These are phyloP conservation scores for Acipenser oxyrinchus DNA, from an alignment of 2,797 vertebrate species.

Conservation along the genomic window DNA sequence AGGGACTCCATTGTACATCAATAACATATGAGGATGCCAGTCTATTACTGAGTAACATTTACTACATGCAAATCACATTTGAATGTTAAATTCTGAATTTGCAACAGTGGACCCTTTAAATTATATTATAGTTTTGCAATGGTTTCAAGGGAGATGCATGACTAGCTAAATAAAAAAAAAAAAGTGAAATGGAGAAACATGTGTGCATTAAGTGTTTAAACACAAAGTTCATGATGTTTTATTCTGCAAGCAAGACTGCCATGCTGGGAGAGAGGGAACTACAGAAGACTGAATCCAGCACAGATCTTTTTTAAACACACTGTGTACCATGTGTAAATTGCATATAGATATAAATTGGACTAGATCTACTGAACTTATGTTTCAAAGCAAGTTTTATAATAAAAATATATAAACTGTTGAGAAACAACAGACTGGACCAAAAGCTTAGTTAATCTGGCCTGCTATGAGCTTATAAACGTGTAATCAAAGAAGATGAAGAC, in stretches of 20 bases:
- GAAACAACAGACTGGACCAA: too few relatives aligned
- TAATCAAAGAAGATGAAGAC: too few relatives aligned
- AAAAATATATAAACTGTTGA: too few relatives aligned
- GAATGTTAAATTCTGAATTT: slow-evolving; percentile 1
- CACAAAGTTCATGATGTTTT: not conserved
- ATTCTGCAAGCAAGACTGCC: not conserved
- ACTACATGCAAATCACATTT: slow-evolving; percentile 34
- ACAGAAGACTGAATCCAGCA: not conserved
- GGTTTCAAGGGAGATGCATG: not conserved
- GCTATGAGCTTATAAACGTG: too few relatives aligned
- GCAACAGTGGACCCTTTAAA: not conserved
- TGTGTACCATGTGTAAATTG: too few relatives aligned
- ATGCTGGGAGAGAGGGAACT: slow-evolving; percentile 11
- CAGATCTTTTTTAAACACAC: not conserved
- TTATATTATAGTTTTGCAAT: not conserved
- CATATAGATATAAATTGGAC: too few relatives aligned
- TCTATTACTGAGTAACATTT: slow-evolving; percentile 35
- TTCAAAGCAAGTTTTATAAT: too few relatives aligned
- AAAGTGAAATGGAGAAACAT: not conserved
- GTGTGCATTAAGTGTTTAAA: not conserved
- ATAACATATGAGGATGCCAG: slow-evolving; percentile 22
- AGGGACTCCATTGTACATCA: slow-evolving; percentile 38
- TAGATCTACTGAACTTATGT: too few relatives aligned
- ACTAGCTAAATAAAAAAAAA: too few relatives aligned
- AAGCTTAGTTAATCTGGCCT: too few relatives aligned